A percentile compares a stretch with the other conserved stretches of the same genome.
Evolutionary conservation across 2,113 vertebrate species (phyloP).

Genomic region (Upupa epops): DNA sequence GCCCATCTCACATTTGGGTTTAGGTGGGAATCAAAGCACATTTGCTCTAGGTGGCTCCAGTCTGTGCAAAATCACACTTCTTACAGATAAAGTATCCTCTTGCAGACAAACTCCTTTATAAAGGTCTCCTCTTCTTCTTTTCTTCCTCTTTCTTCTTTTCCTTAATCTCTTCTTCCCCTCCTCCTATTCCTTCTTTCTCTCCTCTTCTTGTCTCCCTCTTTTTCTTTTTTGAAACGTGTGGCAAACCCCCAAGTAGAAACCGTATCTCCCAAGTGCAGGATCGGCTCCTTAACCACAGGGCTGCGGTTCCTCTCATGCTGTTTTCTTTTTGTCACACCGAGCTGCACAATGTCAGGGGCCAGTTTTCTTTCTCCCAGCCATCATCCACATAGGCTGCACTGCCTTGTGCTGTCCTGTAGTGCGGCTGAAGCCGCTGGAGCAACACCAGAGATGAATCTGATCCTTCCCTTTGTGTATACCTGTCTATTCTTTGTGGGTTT

Average conservation of each 20-base stretch:
- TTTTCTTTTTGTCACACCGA: background rate
- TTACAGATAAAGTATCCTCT: background rate
- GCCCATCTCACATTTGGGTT: background rate
- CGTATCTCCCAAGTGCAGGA: background rate
- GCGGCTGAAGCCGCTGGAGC: background rate
- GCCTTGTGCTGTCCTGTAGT: background rate
- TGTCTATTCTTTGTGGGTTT: background rate
- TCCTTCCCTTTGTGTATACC: background rate
- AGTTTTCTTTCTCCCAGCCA: background rate
- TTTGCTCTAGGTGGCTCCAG: background rate
- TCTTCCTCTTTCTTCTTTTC: too few relatives aligned
- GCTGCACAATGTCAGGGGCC: background rate
- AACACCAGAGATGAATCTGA: background rate
- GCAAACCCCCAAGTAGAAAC: slow-evolving; percentile 14
- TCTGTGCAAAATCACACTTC: background rate
- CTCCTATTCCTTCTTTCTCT: too few relatives aligned
- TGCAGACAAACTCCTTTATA: background rate
- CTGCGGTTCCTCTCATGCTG: background rate
- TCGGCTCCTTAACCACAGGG: background rate
- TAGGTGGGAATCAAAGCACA: background rate
- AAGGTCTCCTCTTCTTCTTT: background rate
- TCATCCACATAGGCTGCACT: background rate
- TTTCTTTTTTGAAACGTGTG: background rate
- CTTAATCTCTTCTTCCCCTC: background rate
- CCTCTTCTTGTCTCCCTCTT: accelerated